phyloP scores from a whole-genome alignment of 2,888 invertebrate genomes.

The Eristalis pertinax region DNA sequence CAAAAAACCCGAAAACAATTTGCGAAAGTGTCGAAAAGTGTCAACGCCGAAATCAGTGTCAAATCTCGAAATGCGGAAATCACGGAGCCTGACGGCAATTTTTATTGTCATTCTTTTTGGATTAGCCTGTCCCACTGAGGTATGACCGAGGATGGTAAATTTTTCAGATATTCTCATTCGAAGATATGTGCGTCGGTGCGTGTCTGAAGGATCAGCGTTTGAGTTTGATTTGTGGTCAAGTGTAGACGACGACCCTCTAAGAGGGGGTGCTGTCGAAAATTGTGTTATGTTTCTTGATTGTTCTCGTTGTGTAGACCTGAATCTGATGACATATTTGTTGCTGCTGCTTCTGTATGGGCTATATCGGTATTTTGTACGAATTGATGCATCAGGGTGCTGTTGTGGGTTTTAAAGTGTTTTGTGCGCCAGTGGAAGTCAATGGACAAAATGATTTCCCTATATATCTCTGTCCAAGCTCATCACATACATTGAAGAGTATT shows the following conservation, averaged over 20 bases:
- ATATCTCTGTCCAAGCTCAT: too few relatives aligned
- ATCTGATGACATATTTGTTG: too few relatives aligned
- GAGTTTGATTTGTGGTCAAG: conserved; percentile 43
- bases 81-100: conserved; percentile 25
- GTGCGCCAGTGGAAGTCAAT: too few relatives aligned
- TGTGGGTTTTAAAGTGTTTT: too few relatives aligned
- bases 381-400: too few relatives aligned
- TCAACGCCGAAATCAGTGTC: background rate
- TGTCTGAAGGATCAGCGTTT: background rate
- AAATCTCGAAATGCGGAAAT: conserved; percentile 28
- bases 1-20: background rate
- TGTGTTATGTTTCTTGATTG: background rate
- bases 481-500: too few relatives aligned
- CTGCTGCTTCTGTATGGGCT: too few relatives aligned
- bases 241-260: background rate
- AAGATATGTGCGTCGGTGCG: background rate
- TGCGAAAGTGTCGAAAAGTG: conserved; percentile 14
- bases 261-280: background rate
- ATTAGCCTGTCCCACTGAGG: conserved; percentile 40
- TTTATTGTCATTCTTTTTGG: conserved; percentile 30
- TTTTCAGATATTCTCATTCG: background rate
- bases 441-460: too few relatives aligned
- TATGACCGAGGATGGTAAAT: conserved; percentile 15
- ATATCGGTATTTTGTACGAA: too few relatives aligned
- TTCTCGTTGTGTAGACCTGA: background rate